Evolutionary conservation across 2,113 vertebrate species (phyloP), one percentile per base, ranked within the genome.

Genomic region (Toxostoma redivivum): DNA sequence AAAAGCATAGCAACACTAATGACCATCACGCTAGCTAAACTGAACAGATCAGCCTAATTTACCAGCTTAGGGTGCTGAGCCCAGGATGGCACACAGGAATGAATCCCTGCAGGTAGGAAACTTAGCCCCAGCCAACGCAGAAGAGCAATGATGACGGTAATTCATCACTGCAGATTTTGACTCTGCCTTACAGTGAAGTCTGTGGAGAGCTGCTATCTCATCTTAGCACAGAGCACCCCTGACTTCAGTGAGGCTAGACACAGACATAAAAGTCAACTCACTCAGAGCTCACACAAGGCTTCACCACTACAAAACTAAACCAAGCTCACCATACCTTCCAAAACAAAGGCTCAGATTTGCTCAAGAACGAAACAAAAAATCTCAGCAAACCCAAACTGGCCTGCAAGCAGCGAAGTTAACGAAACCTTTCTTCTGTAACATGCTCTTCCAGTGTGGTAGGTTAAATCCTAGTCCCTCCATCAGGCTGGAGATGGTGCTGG

Each of bases 21-120:
- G 17, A 35, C 54, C 3, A 2, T 24, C 47, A 82, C 21, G 6
- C 58, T 37, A 50, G 25, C 25, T 58, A 7, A 33, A 28, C 57
- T 38, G 4, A 2, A 44, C 8, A 47, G 42, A 53, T 53, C 64
- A 70, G 61, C 15, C 24, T 18, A 18, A 23, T 42, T 77, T 37
- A 62, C 35, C 64, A 81, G 2, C 5, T 48, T 23, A 8, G 24
- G 5, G 24, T 10, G 21, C 64, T 65, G 56, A 65, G 37, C 40
- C 35, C 1, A 2, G 38, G 38, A 42, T 12, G 15, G 57, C 12
- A 58, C 47, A 42, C 0, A 0, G 50, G 18, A 80, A 42, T 21
- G 10, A 67, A 56, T 38, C 38, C 33, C 38, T n/a, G 24, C 1
- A 2, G 3, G 5, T 1, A 31, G 38, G 38, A 33, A 86, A 45